Base-by-base conservation (phyloP, 2,113 vertebrate species). In the Illadopsis cleaveri region DNA sequence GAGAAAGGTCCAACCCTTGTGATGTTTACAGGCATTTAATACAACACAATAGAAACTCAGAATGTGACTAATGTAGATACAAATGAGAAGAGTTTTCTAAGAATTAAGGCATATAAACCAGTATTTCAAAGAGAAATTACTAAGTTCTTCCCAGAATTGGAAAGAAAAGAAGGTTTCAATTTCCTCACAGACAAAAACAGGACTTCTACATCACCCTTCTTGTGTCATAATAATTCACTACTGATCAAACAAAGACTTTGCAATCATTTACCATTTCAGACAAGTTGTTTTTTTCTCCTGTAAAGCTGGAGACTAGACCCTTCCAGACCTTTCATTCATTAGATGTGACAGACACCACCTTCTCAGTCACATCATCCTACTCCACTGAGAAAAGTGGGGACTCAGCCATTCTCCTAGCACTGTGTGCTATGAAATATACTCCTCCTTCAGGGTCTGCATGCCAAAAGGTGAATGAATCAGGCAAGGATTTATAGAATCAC, bases 61-160 rank as follows among this genome's bases (percentile, higher is more conserved):
- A 92, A 82, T 15, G 38, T 64, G 48, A 24, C 38, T 84, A 35
- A 71, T 8, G 10, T 30, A 79, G 33, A 50, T 69, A 84, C 2
- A 12, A 84, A 31, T n/a, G 27, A 61, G 71, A 77, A 64, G 20
- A 23, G 8, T 69, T 83, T 89, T 56, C 69, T 73, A 78, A 92
- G 31, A 84, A 65, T 68, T 89, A 66, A 60, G 28, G 19, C 23
- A 95, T 60, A 45, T 31, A 84, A 94, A 82, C 53, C 60, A 82
- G 44, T 12, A 73, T 25, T 79, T 95, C 69, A 73, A 82, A 90
- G 58, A 92, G 10, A 86, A 82, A 83, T 72, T 2, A 87, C 54
- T 72, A 76, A 65, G 1, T 70, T 72, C 50, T 89, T 94, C 72
- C 72, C 38, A 90, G 82, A 94, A 94, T 11, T 64, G 78, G 14